Percentiles rank a stretch among this genome's conserved stretches.
Evolutionary conservation across 2,888 invertebrate species (phyloP).

Genomic region (Pyrrhia umbra): DNA sequence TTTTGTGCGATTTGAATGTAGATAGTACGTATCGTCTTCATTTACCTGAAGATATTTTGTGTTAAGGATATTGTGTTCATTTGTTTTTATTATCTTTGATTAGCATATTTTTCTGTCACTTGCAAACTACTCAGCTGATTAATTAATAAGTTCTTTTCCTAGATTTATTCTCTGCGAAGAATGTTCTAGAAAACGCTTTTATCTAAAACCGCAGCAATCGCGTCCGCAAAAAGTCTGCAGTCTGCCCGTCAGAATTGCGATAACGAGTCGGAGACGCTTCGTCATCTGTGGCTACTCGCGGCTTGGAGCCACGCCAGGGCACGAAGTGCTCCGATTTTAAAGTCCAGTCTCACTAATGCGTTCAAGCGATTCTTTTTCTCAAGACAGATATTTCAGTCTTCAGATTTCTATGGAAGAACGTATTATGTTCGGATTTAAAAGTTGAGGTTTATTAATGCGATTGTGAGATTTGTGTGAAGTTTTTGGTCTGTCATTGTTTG

Average conservation of each 20-base stretch:
- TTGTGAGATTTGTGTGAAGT: neutral
- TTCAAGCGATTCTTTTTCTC: constrained; percentile 22
- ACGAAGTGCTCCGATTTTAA: constrained; percentile 71
- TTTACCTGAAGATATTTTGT: constrained; percentile 3
- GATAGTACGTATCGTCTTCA: constrained; percentile 19
- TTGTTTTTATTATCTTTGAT: no score
- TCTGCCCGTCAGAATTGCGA: constrained; percentile 65
- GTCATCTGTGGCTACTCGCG: constrained; percentile 85
- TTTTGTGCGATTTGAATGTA: constrained; percentile 23
- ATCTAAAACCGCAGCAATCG: neutral
- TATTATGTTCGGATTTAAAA: constrained; percentile 5
- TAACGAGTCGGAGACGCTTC: constrained; percentile 79
- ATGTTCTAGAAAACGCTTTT: neutral
- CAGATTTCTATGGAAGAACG: neutral
- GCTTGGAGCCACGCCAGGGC: constrained; percentile 83
- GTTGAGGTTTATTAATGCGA: neutral
- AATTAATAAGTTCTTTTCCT: no score
- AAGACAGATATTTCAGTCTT: constrained; percentile 20
- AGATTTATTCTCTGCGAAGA: neutral
- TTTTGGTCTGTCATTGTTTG: neutral
- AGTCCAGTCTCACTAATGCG: constrained; percentile 52
- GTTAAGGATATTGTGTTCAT: constrained; percentile 21
- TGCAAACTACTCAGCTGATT: no score
- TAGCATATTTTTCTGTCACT: no score
- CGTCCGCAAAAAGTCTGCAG: constrained; percentile 56